phyloP scores from a whole-genome alignment of 2,113 vertebrate species.

The Oplegnathus fasciatus region DNA sequence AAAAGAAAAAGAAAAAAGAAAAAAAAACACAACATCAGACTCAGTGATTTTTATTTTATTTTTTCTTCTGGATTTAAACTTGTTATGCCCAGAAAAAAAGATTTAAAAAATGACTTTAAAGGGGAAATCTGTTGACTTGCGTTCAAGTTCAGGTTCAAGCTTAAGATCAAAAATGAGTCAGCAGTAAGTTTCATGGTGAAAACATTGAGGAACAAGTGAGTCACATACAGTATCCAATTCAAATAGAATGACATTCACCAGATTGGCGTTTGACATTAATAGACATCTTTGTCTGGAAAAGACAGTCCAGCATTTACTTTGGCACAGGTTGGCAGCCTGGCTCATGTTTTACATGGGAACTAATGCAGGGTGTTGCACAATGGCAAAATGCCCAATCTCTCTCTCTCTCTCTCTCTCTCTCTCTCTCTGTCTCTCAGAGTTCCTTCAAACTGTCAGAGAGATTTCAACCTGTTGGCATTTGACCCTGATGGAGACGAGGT shows the following conservation, averaged over 20 bases:
- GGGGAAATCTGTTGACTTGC: too few relatives aligned
- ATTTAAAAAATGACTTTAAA: too few relatives aligned
- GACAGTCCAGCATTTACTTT: background rate
- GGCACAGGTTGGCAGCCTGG: background rate
- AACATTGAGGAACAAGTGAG: background rate
- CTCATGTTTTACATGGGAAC: background rate
- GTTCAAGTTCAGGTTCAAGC: background rate
- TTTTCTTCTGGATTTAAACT: too few relatives aligned
- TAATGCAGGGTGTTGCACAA: background rate
- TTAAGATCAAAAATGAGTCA: too few relatives aligned
- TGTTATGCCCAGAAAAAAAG: too few relatives aligned
- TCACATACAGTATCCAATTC: background rate
- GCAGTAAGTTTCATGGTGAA: background rate
- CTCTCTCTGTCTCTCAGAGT: constrained; percentile 21
- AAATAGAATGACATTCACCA: background rate
- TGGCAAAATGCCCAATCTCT: background rate
- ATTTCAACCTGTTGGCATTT: constrained; percentile 50
- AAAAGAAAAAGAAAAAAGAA: too few relatives aligned
- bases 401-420: background rate
- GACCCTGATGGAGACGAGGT: constrained; percentile 61
- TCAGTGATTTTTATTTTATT: too few relatives aligned
- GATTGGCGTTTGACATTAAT: background rate
- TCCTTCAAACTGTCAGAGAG: constrained; percentile 62
- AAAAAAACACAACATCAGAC: too few relatives aligned
- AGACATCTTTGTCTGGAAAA: background rate